Conservation (phyloP, 2,888 invertebrate genomes). For the Lissocephala sabroskyi region DNA sequence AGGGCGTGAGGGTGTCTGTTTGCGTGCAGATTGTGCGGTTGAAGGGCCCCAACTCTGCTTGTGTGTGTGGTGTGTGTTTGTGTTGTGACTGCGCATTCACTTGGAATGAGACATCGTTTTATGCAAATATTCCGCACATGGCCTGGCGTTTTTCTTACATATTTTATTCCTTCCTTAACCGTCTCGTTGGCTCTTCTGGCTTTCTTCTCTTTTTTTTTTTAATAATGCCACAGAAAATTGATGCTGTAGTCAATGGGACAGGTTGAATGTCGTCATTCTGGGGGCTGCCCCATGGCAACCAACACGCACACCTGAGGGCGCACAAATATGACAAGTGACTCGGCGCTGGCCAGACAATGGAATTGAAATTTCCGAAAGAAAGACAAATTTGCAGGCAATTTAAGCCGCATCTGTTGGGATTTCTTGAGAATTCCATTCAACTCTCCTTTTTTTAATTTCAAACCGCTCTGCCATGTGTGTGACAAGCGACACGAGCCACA, state of each 20-base stretch:
- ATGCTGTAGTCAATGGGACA: slow-evolving; percentile 8
- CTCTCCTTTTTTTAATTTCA: too few species aligned
- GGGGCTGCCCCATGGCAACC: background rate
- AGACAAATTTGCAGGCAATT: too few species aligned
- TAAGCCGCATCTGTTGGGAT: too few species aligned
- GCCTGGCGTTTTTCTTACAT: slow-evolving; percentile 3
- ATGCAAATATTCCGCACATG: slow-evolving; percentile 51
- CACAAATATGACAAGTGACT: too few species aligned
- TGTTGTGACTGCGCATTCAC: slow-evolving; percentile 31
- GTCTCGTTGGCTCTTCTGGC: slow-evolving; percentile 1
- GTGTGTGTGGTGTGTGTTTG: too few species aligned
- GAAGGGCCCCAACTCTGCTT: too few species aligned
- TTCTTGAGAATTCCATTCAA: too few species aligned
- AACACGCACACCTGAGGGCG: too few species aligned
- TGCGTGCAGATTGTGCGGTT: background rate
- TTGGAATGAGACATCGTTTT: slow-evolving; percentile 31
- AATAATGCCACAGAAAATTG: slow-evolving; percentile 13
- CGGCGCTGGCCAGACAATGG: too few species aligned
- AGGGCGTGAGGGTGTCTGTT: background rate
- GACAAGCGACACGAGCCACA: too few species aligned
- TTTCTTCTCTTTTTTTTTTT: slow-evolving; percentile 4
- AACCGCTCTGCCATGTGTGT: too few species aligned
- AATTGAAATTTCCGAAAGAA: too few species aligned
- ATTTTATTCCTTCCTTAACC: slow-evolving; percentile 4
- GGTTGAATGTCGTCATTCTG: background rate